Base-by-base conservation (phyloP, 2,888 invertebrate species). In the Xanthorhoe designata region DNA sequence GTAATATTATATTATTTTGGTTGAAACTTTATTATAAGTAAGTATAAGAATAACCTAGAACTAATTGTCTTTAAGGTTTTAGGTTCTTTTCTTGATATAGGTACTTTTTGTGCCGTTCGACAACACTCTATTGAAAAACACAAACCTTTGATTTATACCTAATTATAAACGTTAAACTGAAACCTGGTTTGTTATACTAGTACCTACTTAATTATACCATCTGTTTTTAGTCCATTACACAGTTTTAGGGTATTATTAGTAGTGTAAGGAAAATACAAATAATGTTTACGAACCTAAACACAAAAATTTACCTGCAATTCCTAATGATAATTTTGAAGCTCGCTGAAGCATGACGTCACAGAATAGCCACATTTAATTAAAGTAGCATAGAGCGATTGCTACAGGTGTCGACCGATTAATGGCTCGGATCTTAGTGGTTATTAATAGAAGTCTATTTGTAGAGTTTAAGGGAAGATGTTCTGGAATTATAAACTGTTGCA, bases 361-460 rank as follows among this genome's bases (percentile, higher is more conserved):
- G n/a, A 38, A 15, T 51, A 19, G 56, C 42, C 62, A 50, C 50
- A 60, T 55, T 50, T 50, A 49, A 49, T 60, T 56, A 61, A 45
- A 49, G 17, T 47, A 17, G 8, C 29, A 42, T 35, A 8, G 29
- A 42, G 54, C 49, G 59, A 49, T 38, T 29, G 49, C 38, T 59
- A 59, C 64, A 64, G 64, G 64, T 64, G 64, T 59, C 17, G 7
- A 9, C 13, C 47, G 32, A 64, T 64, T 64, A 54, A 64, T 60
- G 49, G 53, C 54, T 55, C 38, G 17, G 59, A 60, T 59, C 50
- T 32, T 29, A 38, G 24, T 42, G 42, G 42, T 18, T 56, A 62
- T 62, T 45, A 51, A 51, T 62, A 51, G 18, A 32, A n/a, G 2
- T 56, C 18, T 53, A 58, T 64, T 57, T 57, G 57, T 57, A 51